Conservation (phyloP, 30 jellyfish, hydroid and myxozoan species). For the Aurelia aurita region DNA sequence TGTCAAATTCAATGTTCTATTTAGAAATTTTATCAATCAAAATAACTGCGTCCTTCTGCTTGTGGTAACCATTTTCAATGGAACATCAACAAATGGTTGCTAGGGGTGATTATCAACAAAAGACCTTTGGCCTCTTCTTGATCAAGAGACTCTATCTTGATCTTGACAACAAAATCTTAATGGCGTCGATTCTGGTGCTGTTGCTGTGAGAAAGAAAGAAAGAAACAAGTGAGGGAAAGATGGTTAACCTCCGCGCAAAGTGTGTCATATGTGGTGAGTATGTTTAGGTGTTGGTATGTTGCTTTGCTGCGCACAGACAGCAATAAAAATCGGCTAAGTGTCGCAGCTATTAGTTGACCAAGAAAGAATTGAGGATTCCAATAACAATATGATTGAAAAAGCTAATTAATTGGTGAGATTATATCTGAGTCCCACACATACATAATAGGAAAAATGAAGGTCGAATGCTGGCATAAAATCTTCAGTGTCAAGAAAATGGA, state of each 20-base stretch:
- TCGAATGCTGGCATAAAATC: no score
- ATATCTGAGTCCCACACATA: no score
- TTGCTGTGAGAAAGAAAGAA: neutral
- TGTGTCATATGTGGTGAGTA: slow-evolving; percentile 64
- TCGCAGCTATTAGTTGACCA: no score
- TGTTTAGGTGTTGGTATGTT: no score
- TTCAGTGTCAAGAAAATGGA: no score
- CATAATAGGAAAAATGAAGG: no score
- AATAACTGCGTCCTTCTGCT: neutral
- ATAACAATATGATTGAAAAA: no score
- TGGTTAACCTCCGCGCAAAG: slow-evolving; percentile 73
- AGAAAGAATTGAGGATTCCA: no score
- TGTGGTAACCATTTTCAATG: slow-evolving; percentile 42
- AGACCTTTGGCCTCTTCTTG: neutral
- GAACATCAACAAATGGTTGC: slow-evolving; percentile 23
- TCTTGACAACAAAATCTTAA: slow-evolving; percentile 15
- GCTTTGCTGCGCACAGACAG: no score
- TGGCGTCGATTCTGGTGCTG: slow-evolving; percentile 15
- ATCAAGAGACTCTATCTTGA: slow-evolving; percentile 7
- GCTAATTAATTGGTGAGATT: no score
- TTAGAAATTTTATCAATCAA: neutral
- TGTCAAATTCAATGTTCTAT: neutral
- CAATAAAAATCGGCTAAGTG: no score
- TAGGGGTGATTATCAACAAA: slow-evolving; percentile 5
- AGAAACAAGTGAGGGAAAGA: neutral